Conservation (phyloP, 2,797 vertebrate species). For the Champsocephalus gunnari region DNA sequence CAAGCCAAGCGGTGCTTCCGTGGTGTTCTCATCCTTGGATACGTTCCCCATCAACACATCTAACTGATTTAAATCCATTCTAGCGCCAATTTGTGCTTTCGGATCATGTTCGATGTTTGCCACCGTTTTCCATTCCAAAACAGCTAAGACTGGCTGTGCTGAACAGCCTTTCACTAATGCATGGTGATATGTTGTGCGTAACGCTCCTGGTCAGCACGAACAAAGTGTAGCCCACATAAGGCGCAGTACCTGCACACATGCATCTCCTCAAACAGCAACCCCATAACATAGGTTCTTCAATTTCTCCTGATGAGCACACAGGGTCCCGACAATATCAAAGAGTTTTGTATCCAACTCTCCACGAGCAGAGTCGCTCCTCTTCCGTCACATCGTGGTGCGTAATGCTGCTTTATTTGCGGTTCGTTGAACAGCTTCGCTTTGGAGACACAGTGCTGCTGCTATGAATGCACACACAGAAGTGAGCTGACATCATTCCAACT, state of each 20-base stretch:
- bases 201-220: slow-evolving; percentile 32
- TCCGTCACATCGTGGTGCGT: slow-evolving; percentile 55
- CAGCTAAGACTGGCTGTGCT: slow-evolving; percentile 15
- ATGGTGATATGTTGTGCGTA: slow-evolving; percentile 52
- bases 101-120: slow-evolving; percentile 69
- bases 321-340: slow-evolving; percentile 21
- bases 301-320: slow-evolving; percentile 12
- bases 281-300: slow-evolving; percentile 11
- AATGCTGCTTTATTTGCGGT: slow-evolving; percentile 45
- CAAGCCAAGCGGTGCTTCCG: slow-evolving; percentile 60
- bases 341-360: slow-evolving; percentile 18
- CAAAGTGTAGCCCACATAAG: slow-evolving; percentile 1
- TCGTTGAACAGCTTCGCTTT: slow-evolving; percentile 40
- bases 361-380: neutral
- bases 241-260: slow-evolving; percentile 5
- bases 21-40: slow-evolving; percentile 75
- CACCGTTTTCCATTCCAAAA: slow-evolving; percentile 17
- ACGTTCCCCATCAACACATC: slow-evolving; percentile 68
- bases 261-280: slow-evolving; percentile 8
- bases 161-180: slow-evolving; percentile 17
- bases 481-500: slow-evolving; percentile 79
- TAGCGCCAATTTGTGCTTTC: slow-evolving; percentile 51
- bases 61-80: slow-evolving; percentile 80
- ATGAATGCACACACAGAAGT: slow-evolving; percentile 58
- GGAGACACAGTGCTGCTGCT: slow-evolving; percentile 46